Conservation (phyloP, 92 coral and sea anemone species). For the Virgularia gustaviana region DNA sequence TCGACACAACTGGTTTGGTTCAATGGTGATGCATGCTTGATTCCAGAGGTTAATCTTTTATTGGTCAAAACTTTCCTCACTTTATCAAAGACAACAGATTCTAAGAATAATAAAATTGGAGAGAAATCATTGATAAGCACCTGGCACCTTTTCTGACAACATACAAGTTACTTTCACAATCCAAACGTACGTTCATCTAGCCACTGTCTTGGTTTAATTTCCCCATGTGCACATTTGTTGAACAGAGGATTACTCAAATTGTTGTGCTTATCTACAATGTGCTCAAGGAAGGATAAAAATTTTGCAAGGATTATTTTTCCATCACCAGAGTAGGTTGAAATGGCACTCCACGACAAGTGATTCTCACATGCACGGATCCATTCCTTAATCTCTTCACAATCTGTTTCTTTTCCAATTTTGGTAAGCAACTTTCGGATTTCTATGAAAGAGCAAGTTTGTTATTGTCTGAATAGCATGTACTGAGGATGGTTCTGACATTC, state of each 20-base stretch:
- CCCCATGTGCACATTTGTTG: slow-evolving; percentile 20
- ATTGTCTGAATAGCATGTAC: too few species aligned
- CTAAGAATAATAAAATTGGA: neutral
- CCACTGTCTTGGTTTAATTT: slow-evolving; percentile 10
- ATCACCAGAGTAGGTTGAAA: slow-evolving; percentile 20
- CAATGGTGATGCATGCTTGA: slow-evolving; percentile 7
- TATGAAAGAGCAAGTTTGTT: neutral
- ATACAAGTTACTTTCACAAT: neutral
- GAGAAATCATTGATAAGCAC: neutral
- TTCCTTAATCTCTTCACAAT: neutral
- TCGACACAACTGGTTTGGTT: slow-evolving; percentile 8
- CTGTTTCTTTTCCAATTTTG: slow-evolving; percentile 14
- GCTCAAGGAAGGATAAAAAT: slow-evolving; percentile 12
- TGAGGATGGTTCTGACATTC: neutral
- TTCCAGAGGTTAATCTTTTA: neutral
- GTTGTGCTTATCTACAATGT: slow-evolving; percentile 10
- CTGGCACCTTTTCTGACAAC: neutral
- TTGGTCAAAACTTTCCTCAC: neutral
- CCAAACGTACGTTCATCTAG: neutral
- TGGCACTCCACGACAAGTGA: slow-evolving; percentile 32
- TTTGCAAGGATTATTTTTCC: slow-evolving; percentile 19
- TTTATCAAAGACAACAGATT: neutral
- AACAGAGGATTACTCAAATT: slow-evolving; percentile 13
- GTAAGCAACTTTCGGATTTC: neutral
- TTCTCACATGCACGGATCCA: slow-evolving; percentile 19